These are phyloP conservation scores for Drosophila phalerata DNA, from an alignment of 2,888 invertebrate species.

Conservation along the genomic window DNA sequence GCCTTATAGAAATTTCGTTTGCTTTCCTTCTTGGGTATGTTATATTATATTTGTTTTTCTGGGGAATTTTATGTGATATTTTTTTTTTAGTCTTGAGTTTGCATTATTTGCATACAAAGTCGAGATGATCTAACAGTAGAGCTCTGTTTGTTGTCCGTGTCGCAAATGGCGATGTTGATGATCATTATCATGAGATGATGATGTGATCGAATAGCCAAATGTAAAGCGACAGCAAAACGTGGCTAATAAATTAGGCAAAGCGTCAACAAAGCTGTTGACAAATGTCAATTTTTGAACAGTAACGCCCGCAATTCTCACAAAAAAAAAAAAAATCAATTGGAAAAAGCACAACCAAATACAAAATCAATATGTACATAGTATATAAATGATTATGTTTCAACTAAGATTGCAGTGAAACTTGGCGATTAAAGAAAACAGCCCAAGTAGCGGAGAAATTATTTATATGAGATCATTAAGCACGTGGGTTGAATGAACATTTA, in stretches of 20 bases:
- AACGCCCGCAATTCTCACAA: slow-evolving; percentile 35
- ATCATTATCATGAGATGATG: slow-evolving; percentile 39
- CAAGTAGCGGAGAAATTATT: slow-evolving; percentile 35
- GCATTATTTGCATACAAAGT: slow-evolving; percentile 56
- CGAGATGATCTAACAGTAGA: slow-evolving; percentile 46
- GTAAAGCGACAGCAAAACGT: slow-evolving; percentile 56
- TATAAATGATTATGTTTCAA: slow-evolving; percentile 4
- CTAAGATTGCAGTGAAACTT: slow-evolving; percentile 44
- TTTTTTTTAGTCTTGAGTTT: slow-evolving; percentile 14
- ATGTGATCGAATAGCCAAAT: slow-evolving; percentile 58
- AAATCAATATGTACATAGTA: slow-evolving; percentile 28
- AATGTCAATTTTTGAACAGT: slow-evolving; percentile 58
- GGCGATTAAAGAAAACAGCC: slow-evolving; percentile 31
- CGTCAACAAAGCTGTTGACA: slow-evolving; percentile 71
- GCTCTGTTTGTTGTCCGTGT: slow-evolving; percentile 29
- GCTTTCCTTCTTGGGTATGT: slow-evolving; percentile 25
- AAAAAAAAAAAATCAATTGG: slow-evolving; percentile 16
- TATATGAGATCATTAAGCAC: slow-evolving; percentile 44
- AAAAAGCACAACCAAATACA: slow-evolving; percentile 11
- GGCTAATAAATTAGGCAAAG: slow-evolving; percentile 66
- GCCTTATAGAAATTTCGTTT: neutral
- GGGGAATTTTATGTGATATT: slow-evolving; percentile 4
- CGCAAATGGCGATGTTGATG: slow-evolving; percentile 21
- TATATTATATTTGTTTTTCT: slow-evolving; percentile 19
- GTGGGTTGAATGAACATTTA: slow-evolving; percentile 24